Evolutionary conservation across 2,888 invertebrate genomes (phyloP).

Genomic region (Chaetogeoica ovagalla): DNA sequence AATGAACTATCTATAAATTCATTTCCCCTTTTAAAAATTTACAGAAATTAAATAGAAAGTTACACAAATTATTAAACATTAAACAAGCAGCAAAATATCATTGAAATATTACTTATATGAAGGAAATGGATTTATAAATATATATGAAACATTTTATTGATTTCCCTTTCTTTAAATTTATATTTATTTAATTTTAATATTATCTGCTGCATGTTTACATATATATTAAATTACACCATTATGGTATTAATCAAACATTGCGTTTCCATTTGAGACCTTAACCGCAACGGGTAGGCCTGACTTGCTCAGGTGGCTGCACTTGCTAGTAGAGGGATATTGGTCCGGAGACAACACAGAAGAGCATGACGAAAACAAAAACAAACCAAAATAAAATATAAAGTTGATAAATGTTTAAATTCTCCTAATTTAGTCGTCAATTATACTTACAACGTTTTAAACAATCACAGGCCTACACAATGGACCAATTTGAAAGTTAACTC

Average conservation of each 20-base stretch:
- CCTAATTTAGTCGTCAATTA: slow-evolving; percentile 51
- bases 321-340: slow-evolving; percentile 52
- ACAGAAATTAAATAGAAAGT: slow-evolving; percentile 1
- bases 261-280: slow-evolving; percentile 56
- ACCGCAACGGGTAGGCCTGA: slow-evolving; percentile 58
- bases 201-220: slow-evolving; percentile 45
- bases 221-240: slow-evolving; percentile 44
- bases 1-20: slow-evolving; percentile 5
- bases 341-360: slow-evolving; percentile 59
- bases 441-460: slow-evolving; percentile 51
- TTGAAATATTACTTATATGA: neutral
- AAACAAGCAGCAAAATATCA: slow-evolving; percentile 40
- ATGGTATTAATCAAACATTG: slow-evolving; percentile 47
- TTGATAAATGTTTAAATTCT: slow-evolving; percentile 47
- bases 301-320: slow-evolving; percentile 55
- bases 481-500: slow-evolving; percentile 52
- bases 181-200: neutral
- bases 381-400: slow-evolving; percentile 51
- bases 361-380: slow-evolving; percentile 55
- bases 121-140: neutral
- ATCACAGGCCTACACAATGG: slow-evolving; percentile 41
- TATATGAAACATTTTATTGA: neutral
- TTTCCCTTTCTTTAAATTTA: neutral
- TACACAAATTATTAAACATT: slow-evolving; percentile 30
- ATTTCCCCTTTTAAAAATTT: slow-evolving; percentile 4